Evolutionary conservation across 2,888 invertebrate species (phyloP).

Genomic region (Tetanocera ferruginea): DNA sequence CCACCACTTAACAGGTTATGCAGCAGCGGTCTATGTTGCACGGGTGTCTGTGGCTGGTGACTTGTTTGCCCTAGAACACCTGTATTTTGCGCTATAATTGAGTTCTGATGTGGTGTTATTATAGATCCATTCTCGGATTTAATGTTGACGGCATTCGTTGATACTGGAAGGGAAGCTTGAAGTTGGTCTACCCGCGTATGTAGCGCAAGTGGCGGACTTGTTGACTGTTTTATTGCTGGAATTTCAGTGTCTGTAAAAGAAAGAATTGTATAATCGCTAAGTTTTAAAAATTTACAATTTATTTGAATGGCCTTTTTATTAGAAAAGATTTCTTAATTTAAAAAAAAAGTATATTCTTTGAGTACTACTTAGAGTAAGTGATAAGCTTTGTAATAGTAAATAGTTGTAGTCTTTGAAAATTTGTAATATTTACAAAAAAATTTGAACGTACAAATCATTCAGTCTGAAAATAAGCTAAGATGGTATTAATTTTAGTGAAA

Average conservation of each 20-base stretch:
- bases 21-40: slow-evolving; percentile 68
- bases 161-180: slow-evolving; percentile 53
- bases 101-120: slow-evolving; percentile 44
- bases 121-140: slow-evolving; percentile 60
- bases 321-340: too few species aligned
- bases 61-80: slow-evolving; percentile 51
- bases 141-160: slow-evolving; percentile 64
- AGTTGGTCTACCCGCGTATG: slow-evolving; percentile 59
- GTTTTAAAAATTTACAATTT: not conserved
- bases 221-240: slow-evolving; percentile 70
- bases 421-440: too few species aligned
- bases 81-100: slow-evolving; percentile 49
- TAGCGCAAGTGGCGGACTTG: slow-evolving; percentile 63
- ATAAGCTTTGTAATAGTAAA: too few species aligned
- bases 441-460: too few species aligned
- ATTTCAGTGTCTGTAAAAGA: slow-evolving; percentile 68
- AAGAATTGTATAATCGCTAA: slow-evolving; percentile 28
- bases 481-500: too few species aligned
- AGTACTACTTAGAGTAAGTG: too few species aligned
- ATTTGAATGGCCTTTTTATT: not conserved
- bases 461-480: too few species aligned
- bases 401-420: too few species aligned
- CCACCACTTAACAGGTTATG: slow-evolving; percentile 70
- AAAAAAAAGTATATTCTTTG: too few species aligned
- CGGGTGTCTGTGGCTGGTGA: slow-evolving; percentile 62